A percentile compares a stretch with the other conserved stretches of the same genome.
phyloP scores from a whole-genome alignment of 2,113 vertebrate species.

The Vombatus ursinus region DNA sequence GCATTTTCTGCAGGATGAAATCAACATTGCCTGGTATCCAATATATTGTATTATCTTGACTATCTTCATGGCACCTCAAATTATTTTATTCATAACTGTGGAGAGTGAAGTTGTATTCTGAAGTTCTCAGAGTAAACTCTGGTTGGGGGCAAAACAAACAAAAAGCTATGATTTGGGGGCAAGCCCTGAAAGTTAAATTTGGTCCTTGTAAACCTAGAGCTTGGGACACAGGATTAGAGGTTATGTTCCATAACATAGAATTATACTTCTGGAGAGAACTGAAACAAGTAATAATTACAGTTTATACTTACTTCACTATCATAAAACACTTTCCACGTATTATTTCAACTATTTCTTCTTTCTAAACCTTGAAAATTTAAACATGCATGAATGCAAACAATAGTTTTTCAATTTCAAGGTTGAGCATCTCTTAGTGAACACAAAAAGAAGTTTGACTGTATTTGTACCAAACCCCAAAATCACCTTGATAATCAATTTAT shows the following conservation, averaged over 20 bases:
- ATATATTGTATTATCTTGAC: neutral
- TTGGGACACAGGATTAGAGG: neutral
- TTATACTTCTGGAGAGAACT: neutral
- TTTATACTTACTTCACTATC: neutral
- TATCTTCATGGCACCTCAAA: neutral
- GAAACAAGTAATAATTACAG: neutral
- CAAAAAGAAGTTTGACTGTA: constrained; percentile 13
- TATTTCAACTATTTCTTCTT: neutral
- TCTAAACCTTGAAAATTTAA: constrained; percentile 2
- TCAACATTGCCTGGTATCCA: neutral
- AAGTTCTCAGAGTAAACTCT: neutral
- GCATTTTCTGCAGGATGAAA: neutral
- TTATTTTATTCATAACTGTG: neutral
- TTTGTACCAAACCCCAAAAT: neutral
- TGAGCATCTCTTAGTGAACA: constrained; percentile 35
- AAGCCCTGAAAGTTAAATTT: neutral
- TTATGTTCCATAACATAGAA: neutral
- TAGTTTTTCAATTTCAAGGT: constrained; percentile 4
- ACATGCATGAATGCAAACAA: neutral
- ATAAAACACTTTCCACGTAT: neutral
- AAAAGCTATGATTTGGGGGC: neutral
- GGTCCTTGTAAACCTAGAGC: neutral
- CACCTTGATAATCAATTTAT: constrained; percentile 14
- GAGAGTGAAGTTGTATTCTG: neutral
- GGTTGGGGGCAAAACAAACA: neutral